A percentile compares a stretch with the other conserved stretches of the same genome.
Evolutionary conservation across 2,797 vertebrate species (phyloP).

Genomic region (Alectoris magna): DNA sequence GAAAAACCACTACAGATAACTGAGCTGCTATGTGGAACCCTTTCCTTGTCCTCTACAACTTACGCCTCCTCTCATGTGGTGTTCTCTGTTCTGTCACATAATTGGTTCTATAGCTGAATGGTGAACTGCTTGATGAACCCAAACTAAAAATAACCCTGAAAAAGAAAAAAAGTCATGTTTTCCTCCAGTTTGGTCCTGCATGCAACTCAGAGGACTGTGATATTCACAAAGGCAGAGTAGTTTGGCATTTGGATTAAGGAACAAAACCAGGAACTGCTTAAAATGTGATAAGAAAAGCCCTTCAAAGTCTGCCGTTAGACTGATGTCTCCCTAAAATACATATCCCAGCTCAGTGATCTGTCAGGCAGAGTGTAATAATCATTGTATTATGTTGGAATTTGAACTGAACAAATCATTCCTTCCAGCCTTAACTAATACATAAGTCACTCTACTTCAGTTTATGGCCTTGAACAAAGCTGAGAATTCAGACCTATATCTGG

Average conservation of each 20-base stretch:
- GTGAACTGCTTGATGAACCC: neutral
- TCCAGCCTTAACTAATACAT: neutral
- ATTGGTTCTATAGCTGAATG: neutral
- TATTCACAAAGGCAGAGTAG: neutral
- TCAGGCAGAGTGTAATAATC: neutral
- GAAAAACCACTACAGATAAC: neutral
- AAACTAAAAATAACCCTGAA: conserved; percentile 10
- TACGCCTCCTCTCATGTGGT: neutral
- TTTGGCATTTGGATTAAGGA: neutral
- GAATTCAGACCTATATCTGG: neutral
- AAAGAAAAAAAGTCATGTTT: neutral
- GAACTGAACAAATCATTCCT: neutral
- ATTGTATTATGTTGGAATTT: neutral
- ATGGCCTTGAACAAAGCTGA: neutral
- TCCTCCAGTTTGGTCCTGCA: neutral
- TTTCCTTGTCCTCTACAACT: neutral
- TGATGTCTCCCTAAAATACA: neutral
- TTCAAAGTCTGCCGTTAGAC: neutral
- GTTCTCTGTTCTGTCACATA: neutral
- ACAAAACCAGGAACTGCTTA: neutral
- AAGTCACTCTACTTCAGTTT: neutral
- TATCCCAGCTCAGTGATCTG: neutral
- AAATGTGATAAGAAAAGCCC: neutral
- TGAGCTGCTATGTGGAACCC: neutral
- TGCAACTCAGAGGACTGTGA: neutral